Evolutionary conservation across 2,113 vertebrate genomes (phyloP).

Genomic region (Prolemur simus): DNA sequence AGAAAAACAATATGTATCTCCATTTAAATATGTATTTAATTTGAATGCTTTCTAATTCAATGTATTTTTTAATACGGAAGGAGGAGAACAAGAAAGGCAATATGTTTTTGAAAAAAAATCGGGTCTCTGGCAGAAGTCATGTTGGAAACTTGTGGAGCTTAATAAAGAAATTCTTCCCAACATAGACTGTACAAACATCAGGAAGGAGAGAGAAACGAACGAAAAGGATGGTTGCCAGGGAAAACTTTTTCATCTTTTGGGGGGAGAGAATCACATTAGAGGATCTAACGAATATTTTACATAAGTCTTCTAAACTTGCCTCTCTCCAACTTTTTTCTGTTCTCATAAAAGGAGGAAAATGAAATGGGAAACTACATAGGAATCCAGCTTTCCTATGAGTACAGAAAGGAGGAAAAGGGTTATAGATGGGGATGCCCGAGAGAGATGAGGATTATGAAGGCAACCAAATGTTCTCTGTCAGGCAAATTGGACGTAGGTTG

Average conservation of each 20-base stretch:
- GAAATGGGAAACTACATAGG: neutral
- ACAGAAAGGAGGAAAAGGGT: neutral
- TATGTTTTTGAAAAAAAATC: neutral
- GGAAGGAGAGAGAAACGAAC: neutral
- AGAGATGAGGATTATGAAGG: neutral
- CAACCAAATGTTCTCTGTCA: neutral
- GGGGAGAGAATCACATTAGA: neutral
- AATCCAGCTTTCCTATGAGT: neutral
- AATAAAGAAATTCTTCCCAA: neutral
- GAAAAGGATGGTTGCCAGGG: neutral
- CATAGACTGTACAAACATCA: neutral
- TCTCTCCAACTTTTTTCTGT: neutral
- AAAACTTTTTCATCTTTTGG: neutral
- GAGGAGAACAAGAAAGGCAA: neutral
- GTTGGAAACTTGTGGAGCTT: neutral
- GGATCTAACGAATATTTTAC: neutral
- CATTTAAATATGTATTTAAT: conserved; percentile 13
- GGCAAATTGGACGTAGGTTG: neutral
- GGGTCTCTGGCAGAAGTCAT: neutral
- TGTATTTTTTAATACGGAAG: neutral
- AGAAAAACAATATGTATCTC: neutral
- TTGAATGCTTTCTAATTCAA: conserved; percentile 4
- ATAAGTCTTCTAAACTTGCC: neutral
- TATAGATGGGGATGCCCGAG: neutral
- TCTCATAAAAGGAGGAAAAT: neutral